Base-by-base conservation (phyloP, 2,113 vertebrate genomes). In the Clarias macrocephalus region DNA sequence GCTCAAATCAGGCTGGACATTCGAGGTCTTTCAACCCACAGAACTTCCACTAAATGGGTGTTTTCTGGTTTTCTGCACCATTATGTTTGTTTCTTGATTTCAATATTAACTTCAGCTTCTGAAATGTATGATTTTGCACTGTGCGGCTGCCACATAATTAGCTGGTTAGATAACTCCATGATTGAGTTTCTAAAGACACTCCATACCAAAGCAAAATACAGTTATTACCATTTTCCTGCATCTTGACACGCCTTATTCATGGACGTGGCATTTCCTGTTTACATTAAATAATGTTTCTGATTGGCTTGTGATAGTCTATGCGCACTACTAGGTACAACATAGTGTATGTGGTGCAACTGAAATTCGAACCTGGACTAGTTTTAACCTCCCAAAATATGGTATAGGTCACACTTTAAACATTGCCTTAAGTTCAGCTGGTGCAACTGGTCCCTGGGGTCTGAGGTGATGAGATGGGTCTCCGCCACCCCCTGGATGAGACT, bases 391-490 rank as follows among this genome's bases (percentile, higher is more conserved):
- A 3, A 19, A 13, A 3, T 30, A 3, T 56, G 15, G 2, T 59
- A 30, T 21, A 59, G 8, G 48, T 76, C 21, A 13, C 1, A 12
- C 37, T 59, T 30, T 11, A 28, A 4, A 12, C 75, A 77, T 1
- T 16, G 25, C 56, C 52, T 79, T 11, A 80, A 12, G 54, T 60
- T 80, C 56, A 59, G 54, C 28, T 81, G 57, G 57, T 81, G 79
- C 79, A 23, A 62, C 79, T 62, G 79, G 59, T 21, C 11, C 30
- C 30, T 62, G 5, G 7, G 75, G 57, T 33, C 79, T 68, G 85
- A 57, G 72, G 75, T 68, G 23, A 88, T 93, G 87, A 88, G 87
- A 84, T 73, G 33, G 59, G 60, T 62, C 73, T 81, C 30, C 59
- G 23, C 15, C 73, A 75, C 30, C 59, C 23, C 15, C 25, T 16